These are phyloP conservation scores for Cactoblastis cactorum DNA, from an alignment of 2,888 invertebrate genomes.

Conservation along the genomic window DNA sequence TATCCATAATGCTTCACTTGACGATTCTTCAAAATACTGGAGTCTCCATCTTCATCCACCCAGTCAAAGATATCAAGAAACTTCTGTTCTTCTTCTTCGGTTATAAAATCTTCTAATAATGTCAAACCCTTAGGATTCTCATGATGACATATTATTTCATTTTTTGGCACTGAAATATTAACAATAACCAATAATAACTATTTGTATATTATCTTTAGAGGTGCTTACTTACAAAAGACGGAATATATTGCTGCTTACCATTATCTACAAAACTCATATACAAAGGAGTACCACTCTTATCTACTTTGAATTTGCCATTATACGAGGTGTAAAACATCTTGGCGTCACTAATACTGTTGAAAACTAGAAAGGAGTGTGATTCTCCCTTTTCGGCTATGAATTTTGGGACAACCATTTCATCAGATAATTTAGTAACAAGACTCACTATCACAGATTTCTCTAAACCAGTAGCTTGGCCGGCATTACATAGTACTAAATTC, in stretches of 20 bases:
- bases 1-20: constrained; percentile 95
- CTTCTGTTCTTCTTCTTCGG: constrained; percentile 81
- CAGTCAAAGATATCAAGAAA: constrained; percentile 81
- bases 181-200: not conserved
- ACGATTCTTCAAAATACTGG: constrained; percentile 84
- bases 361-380: constrained; percentile 89
- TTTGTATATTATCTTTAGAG: too few relatives aligned
- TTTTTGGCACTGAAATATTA: constrained; percentile 56
- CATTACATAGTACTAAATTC: constrained; percentile 90
- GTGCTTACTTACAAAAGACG: too few relatives aligned
- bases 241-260: constrained; percentile 60
- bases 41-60: constrained; percentile 45
- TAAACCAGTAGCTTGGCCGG: constrained; percentile 90
- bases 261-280: constrained; percentile 83
- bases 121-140: constrained; percentile 83
- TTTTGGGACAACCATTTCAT: constrained; percentile 76
- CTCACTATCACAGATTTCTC: constrained; percentile 81
- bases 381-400: constrained; percentile 87
- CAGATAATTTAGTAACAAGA: constrained; percentile 75
- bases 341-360: constrained; percentile 72
- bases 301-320: constrained; percentile 80
- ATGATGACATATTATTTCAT: constrained; percentile 47
- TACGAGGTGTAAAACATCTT: constrained; percentile 73
- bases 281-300: constrained; percentile 79
- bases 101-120: constrained; percentile 85